These are phyloP conservation scores for Chrysemys picta DNA, from an alignment of 2,113 vertebrate species.

Conservation along the genomic window DNA sequence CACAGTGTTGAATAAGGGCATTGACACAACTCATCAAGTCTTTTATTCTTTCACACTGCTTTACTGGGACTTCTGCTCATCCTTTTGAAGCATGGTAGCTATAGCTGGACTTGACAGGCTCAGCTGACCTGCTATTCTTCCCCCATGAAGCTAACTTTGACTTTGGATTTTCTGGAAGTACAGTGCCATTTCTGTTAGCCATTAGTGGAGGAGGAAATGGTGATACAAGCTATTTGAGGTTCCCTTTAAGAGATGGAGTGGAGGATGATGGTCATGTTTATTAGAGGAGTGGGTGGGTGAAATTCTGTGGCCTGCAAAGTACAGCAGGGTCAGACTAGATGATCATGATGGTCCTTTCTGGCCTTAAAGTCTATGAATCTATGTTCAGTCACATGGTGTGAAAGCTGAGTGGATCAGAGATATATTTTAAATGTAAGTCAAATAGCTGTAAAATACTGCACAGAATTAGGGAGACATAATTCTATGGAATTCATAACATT, in stretches of 20 bases:
- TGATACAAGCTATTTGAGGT: neutral
- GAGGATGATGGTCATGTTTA: accelerated
- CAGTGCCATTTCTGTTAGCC: neutral
- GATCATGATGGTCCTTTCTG: neutral
- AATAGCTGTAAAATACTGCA: neutral
- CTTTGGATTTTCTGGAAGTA: neutral
- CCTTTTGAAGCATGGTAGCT: neutral
- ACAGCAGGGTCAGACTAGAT: neutral
- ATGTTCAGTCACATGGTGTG: neutral
- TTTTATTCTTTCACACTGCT: neutral
- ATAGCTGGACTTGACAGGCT: neutral
- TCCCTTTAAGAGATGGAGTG: neutral
- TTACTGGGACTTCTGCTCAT: neutral
- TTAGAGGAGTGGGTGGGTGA: neutral
- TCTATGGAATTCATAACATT: neutral
- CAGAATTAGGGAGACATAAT: neutral
- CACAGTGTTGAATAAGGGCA: neutral
- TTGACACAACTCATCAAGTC: neutral
- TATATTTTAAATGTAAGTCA: neutral
- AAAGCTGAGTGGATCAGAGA: neutral
- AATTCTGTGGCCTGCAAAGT: neutral
- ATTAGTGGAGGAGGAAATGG: neutral
- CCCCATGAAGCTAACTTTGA: neutral
- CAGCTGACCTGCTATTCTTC: neutral
- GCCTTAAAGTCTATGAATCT: neutral